Base-by-base conservation (phyloP, 2,888 invertebrate species). In the Tenthredo scrophulariae region DNA sequence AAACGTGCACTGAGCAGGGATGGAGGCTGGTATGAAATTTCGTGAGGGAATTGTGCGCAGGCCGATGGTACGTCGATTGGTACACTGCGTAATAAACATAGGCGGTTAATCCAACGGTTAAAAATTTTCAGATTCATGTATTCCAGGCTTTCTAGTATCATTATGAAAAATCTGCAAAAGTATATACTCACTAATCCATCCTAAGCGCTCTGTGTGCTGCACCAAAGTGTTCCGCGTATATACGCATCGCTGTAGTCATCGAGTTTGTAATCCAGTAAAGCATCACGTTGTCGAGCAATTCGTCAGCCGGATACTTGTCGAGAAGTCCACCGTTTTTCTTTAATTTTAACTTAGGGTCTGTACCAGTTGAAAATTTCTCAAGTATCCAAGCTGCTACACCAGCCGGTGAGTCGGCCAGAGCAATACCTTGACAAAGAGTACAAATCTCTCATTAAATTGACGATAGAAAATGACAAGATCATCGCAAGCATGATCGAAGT, bases 341-440 rank as follows among this genome's bases (percentile, higher is more conserved):
- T 0, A 93, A 90, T 26, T 93, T 94, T 90, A 94, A 94, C 0
- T 92, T 91, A 0, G 90, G 89, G 90, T 96, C 94, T 0, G 96
- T 97, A 95, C 96, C 96, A 0, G 95, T 94, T 0, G 96, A 95
- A 93, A 97, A 98, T 92, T 98, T 98, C 90, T 98, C 98, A 7
- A 99, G 92, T 70, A 98, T 96, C 90, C 98, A 98, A 0, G 97
- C 97, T 0, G 98, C 98, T 84, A 99, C 93, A 0, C 98, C 98
- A 0, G 96, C 95, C 0, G 98, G 98, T 0, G 97, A 97, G 89
- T 97, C 97, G n/a, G 94, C 94, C 65, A 97, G 91, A 0, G 94
- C 96, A 0, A 96, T 94, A 15, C 97, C 97, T 97, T 89, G 15
- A 15, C 4, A 50, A 33, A 54, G 43, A 74, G 58, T 40, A 33